Base-by-base conservation (phyloP, 2,113 vertebrate genomes). In the Peromyscus polionotus region DNA sequence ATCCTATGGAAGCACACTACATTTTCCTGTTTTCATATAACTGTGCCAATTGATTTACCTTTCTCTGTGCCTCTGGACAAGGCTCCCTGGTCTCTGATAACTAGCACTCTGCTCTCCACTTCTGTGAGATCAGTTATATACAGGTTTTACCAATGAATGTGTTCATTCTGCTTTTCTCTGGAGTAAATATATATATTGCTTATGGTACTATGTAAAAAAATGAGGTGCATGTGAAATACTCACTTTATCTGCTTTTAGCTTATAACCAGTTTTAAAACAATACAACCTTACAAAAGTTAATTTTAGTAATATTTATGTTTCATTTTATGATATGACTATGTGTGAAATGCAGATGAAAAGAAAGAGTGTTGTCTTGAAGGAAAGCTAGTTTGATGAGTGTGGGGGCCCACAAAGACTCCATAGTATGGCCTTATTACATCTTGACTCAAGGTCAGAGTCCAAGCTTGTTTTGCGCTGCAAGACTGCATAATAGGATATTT, bases 261-360 rank as follows among this genome's bases (percentile, higher is more conserved):
- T 88, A 96, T 73, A 45, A 90, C 48, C 33, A 89, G 28, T 57
- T 14, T 80, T 92, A 70, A 89, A 75, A 94, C 67, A 91, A 84
- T 7, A 63, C 57, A 48, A 54, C n/a, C 77, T 88, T 57, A 33
- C 0, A 45, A 88, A 61, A 77, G 20, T 77, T 90, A 85, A 14
- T 12, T 59, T 57, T 87, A 59, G 11, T 61, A 63, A 87, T 67
- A 36, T 73, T 76, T 92, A 76, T 73, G n/a, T 80, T 93, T 85
- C 19, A 77, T 31, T 70, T 88, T 3, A 39, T 4, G 39, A 12
- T 75, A 80, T 77, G 54, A 7, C 42, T 88, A 81, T 3, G 89
- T 54, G 26, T 65, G n/a, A 77, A 26, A 33, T 31, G 24, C 73
- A 8, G 12, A 59, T 54, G 7, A 95, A 84, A 79, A 39, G 20